phyloP scores from a whole-genome alignment of 2,113 vertebrate genomes.

The Telmatochromis sp. region DNA sequence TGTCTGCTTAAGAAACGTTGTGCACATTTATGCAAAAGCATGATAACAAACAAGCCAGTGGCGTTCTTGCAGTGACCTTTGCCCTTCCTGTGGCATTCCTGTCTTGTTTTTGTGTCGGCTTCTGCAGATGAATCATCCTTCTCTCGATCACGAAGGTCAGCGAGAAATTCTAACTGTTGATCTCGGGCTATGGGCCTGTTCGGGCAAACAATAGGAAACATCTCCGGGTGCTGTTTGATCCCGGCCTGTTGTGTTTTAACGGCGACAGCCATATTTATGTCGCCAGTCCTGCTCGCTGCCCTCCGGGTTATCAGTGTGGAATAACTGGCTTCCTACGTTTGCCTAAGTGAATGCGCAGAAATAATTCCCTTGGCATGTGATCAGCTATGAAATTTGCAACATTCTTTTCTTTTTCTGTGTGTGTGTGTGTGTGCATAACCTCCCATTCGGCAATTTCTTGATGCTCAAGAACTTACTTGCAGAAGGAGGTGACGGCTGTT shows the following conservation, averaged over 20 bases:
- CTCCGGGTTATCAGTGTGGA: slow-evolving; percentile 31
- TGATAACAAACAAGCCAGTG: slow-evolving; percentile 26
- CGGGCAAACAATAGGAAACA: neutral
- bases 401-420: neutral
- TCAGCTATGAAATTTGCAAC: neutral
- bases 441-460: neutral
- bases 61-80: slow-evolving; percentile 44
- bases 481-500: neutral
- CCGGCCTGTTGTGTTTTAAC: neutral
- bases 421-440: neutral
- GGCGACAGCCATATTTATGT: neutral
- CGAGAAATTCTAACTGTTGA: neutral
- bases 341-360: neutral
- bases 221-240: neutral
- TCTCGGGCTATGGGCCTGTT: neutral
- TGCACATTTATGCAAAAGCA: neutral
- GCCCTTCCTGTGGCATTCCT: slow-evolving; percentile 32
- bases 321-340: slow-evolving; percentile 5
- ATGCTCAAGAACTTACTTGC: neutral
- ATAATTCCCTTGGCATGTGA: neutral
- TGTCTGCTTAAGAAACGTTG: neutral
- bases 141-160: neutral
- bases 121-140: slow-evolving; percentile 9
- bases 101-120: slow-evolving; percentile 17
- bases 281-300: neutral